These are phyloP conservation scores for Cyprinodon diabolis DNA, from an alignment of 2,797 vertebrate species.

Conservation along the genomic window DNA sequence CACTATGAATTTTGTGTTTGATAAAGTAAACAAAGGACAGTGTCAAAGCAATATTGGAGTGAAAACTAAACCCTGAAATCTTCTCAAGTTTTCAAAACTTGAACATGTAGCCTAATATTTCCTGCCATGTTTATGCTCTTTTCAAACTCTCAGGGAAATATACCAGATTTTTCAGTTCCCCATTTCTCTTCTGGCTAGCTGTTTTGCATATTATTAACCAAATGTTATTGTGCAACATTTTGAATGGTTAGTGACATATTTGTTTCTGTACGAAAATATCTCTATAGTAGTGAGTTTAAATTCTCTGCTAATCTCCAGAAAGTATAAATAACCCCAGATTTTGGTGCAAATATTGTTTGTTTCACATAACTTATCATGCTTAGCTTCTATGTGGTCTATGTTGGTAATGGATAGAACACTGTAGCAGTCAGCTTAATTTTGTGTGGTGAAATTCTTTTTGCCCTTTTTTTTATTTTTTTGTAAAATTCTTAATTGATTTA, in stretches of 20 bases:
- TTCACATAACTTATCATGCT: background rate
- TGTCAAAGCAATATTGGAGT: too few relatives aligned
- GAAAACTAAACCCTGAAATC: too few relatives aligned
- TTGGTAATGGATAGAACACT: background rate
- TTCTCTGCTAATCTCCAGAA: background rate
- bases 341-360: background rate
- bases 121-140: background rate
- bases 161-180: background rate
- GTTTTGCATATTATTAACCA: background rate
- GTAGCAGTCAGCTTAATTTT: too few relatives aligned
- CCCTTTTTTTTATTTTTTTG: too few relatives aligned
- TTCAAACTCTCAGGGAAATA: background rate
- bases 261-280: background rate
- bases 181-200: background rate
- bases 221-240: background rate
- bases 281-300: background rate
- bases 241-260: background rate
- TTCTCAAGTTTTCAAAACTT: too few relatives aligned
- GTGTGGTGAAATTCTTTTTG: too few relatives aligned
- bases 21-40: too few relatives aligned
- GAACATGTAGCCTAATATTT: background rate
- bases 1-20: too few relatives aligned
- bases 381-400: background rate
- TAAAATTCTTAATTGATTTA: too few relatives aligned
- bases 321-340: background rate